Evolutionary conservation across 2,797 vertebrate species (phyloP), one percentile per base, ranked within the genome.

Genomic region (Enteromius paludinosus): DNA sequence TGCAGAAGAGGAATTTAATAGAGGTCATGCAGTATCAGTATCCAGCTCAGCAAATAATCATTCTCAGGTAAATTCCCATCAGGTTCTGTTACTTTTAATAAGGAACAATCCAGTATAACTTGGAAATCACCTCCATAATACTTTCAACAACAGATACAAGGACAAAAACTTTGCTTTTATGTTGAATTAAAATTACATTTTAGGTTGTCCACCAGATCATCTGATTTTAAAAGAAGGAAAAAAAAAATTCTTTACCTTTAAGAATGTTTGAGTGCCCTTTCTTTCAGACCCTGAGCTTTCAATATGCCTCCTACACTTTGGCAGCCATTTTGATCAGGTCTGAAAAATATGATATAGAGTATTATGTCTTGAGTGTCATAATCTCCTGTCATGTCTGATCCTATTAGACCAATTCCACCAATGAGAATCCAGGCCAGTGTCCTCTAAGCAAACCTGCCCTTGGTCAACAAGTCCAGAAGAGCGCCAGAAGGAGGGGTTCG

Each of bases 401-500:
- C 94, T 95, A 95, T 96, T 96, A 96, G 88, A 88, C 83, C 81
- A 84, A 88, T 85, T 86, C 88, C 89, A 88, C 94, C 95, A 95
- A 95, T 94, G 84, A 84, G 87, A 95, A 94, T 95, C 84, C 85
- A 95, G 94, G 93, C 87, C 92, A 94, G 47, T 93, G 94, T 93
- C 88, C 91, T 91, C 92, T 95, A 93, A 95, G 93, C 91, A 94
- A 93, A 93, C 90, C 91, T 93, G 86, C 87, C 88, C 88, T 92
- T 90, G 89, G 84, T 75, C 54, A 47, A 68, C 12, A 86, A 75
- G 62, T 65, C 62, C 68, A 84, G 62, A 84, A 41, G 25, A 78
- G 64, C 33, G 15, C 20, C 52, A 56, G 80, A 64, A 77, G 77
- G 72, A 81, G 65, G 69, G 59, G 78, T 80, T 68, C 64, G 41